These are phyloP conservation scores for Eilema caniola DNA, from an alignment of 2,888 invertebrate genomes.

Conservation along the genomic window DNA sequence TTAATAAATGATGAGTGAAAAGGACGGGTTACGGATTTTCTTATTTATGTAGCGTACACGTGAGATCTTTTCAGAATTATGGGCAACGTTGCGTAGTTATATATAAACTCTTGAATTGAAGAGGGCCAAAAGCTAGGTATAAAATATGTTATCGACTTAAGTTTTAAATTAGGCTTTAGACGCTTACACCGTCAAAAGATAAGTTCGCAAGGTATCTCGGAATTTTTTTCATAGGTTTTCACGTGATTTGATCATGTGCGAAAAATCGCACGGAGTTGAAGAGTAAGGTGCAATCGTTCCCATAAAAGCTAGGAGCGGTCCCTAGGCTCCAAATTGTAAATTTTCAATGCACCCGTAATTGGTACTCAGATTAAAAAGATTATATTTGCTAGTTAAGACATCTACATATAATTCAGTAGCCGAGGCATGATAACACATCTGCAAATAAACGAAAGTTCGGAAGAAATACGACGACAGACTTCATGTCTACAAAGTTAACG, in stretches of 20 bases:
- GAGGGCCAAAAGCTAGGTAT: background rate
- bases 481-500: background rate
- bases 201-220: background rate
- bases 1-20: conserved; percentile 38
- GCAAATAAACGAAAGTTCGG: background rate
- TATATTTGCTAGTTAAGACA: no score
- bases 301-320: no score
- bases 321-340: no score
- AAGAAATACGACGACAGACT: background rate
- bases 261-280: background rate
- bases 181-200: background rate
- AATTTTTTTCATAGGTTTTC: background rate
- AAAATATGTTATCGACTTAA: background rate
- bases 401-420: background rate
- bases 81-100: background rate
- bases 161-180: background rate
- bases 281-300: no score
- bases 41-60: conserved; percentile 9
- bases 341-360: background rate
- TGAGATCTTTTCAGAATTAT: background rate
- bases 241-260: background rate
- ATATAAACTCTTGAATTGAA: background rate
- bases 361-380: background rate
- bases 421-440: background rate
- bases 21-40: conserved; percentile 15